phyloP scores from a whole-genome alignment of 2,888 invertebrate species.

The Acleris literana region DNA sequence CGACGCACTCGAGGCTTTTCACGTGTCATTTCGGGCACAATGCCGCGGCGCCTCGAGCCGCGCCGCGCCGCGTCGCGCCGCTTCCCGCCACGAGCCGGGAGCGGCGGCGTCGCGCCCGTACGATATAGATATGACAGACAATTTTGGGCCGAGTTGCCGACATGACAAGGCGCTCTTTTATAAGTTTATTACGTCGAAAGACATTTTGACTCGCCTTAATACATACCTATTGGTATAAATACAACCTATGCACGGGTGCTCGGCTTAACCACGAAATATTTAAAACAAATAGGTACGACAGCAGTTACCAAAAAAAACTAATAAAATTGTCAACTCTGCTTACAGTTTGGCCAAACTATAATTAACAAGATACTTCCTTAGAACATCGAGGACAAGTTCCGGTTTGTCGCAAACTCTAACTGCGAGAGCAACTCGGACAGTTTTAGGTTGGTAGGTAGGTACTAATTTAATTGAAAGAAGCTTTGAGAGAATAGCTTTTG shows the following conservation, averaged over 20 bases:
- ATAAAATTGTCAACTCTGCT: not conserved
- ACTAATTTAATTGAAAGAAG: conserved; percentile 35
- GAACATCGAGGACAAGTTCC: conserved; percentile 45
- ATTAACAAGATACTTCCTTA: conserved; percentile 46
- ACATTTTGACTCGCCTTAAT: not conserved
- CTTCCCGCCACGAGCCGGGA: conserved; percentile 49
- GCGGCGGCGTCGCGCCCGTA: conserved; percentile 38
- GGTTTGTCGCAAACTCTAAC: conserved; percentile 48
- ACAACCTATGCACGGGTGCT: not conserved
- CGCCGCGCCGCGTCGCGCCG: conserved; percentile 40
- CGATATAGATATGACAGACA: conserved; percentile 39
- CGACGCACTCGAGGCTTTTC: conserved; percentile 79
- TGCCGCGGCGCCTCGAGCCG: conserved; percentile 49
- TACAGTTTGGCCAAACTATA: conserved; percentile 42
- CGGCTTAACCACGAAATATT: not conserved
- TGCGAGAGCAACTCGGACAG: conserved; percentile 46
- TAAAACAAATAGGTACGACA: not conserved
- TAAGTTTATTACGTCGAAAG: conserved; percentile 61
- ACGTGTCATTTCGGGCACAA: conserved; percentile 82
- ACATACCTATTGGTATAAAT: not conserved
- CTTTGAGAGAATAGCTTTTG: conserved; percentile 20
- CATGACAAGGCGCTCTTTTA: conserved; percentile 65
- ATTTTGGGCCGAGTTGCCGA: conserved; percentile 63
- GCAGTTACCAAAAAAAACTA: conserved; percentile 2
- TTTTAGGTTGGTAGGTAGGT: conserved; percentile 38